Percentiles rank a stretch among this genome's conserved stretches.
phyloP scores from a whole-genome alignment of 2,888 invertebrate species.

The Tiliacea citrago region DNA sequence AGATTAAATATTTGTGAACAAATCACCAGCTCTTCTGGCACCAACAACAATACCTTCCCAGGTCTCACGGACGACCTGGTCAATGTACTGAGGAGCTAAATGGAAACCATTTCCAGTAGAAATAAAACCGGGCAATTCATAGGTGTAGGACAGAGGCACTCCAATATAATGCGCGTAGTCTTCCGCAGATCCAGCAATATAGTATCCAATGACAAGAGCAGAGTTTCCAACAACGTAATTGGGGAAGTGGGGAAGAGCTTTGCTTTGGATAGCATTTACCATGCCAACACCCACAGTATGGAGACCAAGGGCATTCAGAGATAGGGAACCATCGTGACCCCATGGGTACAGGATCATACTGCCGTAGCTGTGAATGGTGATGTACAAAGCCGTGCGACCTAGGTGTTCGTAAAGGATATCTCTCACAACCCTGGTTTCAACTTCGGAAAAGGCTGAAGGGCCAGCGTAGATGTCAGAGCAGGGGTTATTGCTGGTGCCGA shows the following conservation, averaged over 20 bases:
- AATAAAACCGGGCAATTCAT: conserved; percentile 92
- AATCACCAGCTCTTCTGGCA: conserved; percentile 79
- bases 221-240: conserved; percentile 90
- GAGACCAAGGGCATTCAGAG: conserved; percentile 86
- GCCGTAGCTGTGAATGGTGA: conserved; percentile 95
- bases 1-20: conserved; percentile 58
- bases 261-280: conserved; percentile 79
- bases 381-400: conserved; percentile 91
- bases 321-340: conserved; percentile 91
- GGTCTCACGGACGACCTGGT: conserved; percentile 90
- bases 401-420: conserved; percentile 89
- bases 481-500: conserved; percentile 88
- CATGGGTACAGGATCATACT: conserved; percentile 93
- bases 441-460: conserved; percentile 91
- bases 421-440: conserved; percentile 91
- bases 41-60: conserved; percentile 91
- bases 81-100: conserved; percentile 89
- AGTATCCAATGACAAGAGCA: conserved; percentile 87
- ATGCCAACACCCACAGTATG: conserved; percentile 82
- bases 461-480: conserved; percentile 92
- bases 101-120: conserved; percentile 88
- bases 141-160: conserved; percentile 91
- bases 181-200: conserved; percentile 92
- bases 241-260: conserved; percentile 78
- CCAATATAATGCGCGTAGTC: conserved; percentile 92